Evolutionary conservation across 2,113 vertebrate genomes (phyloP).

Genomic region (Ageneiosus marmoratus): DNA sequence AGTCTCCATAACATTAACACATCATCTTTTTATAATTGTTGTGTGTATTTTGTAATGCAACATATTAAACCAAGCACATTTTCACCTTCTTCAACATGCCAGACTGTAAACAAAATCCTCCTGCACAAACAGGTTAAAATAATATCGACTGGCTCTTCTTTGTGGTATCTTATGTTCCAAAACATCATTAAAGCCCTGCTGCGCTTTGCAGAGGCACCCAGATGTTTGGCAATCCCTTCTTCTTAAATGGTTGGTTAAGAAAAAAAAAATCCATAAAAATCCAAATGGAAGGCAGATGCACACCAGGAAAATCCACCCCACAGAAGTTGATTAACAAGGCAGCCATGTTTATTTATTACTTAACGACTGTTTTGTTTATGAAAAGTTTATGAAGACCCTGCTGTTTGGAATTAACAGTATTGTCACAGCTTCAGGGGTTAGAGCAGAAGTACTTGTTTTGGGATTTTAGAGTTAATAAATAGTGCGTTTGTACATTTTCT

Average conservation of each 20-base stretch:
- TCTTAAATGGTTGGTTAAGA: conserved; percentile 5
- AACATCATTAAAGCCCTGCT: not conserved
- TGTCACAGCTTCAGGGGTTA: conserved; percentile 3
- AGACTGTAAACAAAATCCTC: not conserved
- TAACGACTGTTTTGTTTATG: not conserved
- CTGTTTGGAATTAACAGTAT: not conserved
- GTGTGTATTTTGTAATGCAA: not conserved
- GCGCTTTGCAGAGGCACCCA: not conserved
- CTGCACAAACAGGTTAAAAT: not conserved
- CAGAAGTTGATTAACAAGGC: conserved; percentile 11
- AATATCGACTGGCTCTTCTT: not conserved
- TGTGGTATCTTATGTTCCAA: not conserved
- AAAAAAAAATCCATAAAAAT: conserved; percentile 24
- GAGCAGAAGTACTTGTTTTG: not conserved
- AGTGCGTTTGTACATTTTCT: not conserved
- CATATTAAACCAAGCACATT: not conserved
- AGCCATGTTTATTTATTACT: conserved; percentile 22
- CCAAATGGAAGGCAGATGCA: conserved; percentile 39
- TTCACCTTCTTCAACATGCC: not conserved
- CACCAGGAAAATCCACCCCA: not conserved
- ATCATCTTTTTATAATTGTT: too few relatives aligned
- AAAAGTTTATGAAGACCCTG: not conserved
- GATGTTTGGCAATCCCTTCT: conserved; percentile 15
- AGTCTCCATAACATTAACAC: not conserved
- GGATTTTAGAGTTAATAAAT: conserved; percentile 3